Percentiles rank a stretch among this genome's conserved stretches.
These are phyloP conservation scores for Oscheius onirici DNA, from an alignment of 2,888 invertebrate species.

Conservation along the genomic window DNA sequence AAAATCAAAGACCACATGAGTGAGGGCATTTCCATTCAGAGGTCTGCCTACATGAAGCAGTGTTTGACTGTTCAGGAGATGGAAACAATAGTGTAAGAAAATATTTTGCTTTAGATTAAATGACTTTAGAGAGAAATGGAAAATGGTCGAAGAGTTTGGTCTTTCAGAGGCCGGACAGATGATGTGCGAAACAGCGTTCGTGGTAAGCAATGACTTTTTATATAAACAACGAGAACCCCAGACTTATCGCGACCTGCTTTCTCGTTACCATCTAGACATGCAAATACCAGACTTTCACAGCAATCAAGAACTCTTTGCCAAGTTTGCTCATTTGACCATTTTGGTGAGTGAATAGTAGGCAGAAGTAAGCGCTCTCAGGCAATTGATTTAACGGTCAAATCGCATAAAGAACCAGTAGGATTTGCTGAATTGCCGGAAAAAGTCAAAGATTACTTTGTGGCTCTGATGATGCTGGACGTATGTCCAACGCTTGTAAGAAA, in stretches of 20 bases:
- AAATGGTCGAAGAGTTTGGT: constrained; percentile 51
- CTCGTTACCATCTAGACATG: constrained; percentile 49
- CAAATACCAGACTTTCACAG: constrained; percentile 43
- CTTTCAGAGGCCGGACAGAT: constrained; percentile 54
- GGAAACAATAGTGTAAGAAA: constrained; percentile 33
- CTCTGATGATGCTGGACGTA: constrained; percentile 63
- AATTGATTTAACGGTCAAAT: constrained; percentile 59
- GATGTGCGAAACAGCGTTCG: constrained; percentile 53
- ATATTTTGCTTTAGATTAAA: neutral
- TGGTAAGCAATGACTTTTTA: constrained; percentile 29
- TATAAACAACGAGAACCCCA: constrained; percentile 22
- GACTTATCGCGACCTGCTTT: constrained; percentile 53
- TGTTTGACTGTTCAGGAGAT: constrained; percentile 59
- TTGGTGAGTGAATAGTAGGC: constrained; percentile 34
- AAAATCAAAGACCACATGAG: constrained; percentile 58
- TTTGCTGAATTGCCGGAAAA: constrained; percentile 54
- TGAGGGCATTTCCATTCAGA: constrained; percentile 63
- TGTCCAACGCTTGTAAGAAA: constrained; percentile 67
- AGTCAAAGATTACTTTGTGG: constrained; percentile 57
- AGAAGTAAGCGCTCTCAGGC: constrained; percentile 43
- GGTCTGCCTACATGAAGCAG: constrained; percentile 61
- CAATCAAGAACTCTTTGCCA: constrained; percentile 44
- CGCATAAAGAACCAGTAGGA: constrained; percentile 54
- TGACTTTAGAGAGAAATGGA: constrained; percentile 45
- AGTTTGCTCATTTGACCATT: constrained; percentile 56